phyloP scores from a whole-genome alignment of 2,888 invertebrate genomes.

The Pinctada fucata region DNA sequence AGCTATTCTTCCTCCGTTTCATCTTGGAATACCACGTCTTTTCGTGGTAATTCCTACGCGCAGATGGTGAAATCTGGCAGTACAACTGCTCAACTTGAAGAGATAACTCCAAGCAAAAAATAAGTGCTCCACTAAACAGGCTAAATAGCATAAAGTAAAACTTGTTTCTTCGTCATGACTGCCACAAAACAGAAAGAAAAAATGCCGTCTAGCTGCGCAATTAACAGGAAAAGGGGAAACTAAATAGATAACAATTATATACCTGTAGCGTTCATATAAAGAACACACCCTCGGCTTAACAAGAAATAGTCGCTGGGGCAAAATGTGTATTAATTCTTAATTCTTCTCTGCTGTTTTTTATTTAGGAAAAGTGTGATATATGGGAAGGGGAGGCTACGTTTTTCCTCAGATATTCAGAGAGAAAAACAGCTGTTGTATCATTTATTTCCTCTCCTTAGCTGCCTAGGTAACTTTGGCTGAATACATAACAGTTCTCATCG shows the following conservation, averaged over 20 bases:
- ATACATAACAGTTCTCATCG: slow-evolving; percentile 1
- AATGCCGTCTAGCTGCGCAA: no score
- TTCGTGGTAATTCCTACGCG: not conserved
- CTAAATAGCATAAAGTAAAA: no score
- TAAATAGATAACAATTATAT: not conserved
- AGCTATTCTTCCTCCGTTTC: not conserved
- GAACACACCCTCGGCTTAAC: not conserved
- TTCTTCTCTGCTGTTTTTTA: not conserved
- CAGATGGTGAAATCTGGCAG: slow-evolving; percentile 1
- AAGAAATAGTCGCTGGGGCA: not conserved
- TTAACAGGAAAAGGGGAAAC: no score
- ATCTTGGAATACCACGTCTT: not conserved
- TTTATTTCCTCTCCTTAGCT: not conserved
- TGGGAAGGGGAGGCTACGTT: not conserved
- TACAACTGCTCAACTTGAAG: not conserved
- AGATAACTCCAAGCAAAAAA: not conserved
- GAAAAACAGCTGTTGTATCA: slow-evolving; percentile 1
- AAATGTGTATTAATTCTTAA: not conserved
- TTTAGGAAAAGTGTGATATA: not conserved
- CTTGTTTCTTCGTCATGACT: no score
- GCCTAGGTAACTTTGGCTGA: not conserved
- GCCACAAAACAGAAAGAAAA: no score
- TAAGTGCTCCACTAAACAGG: not conserved
- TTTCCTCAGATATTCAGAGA: not conserved
- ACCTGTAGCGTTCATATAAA: not conserved